Base-by-base conservation (phyloP, 2,888 invertebrate genomes). In the Gasteruption jaculator region DNA sequence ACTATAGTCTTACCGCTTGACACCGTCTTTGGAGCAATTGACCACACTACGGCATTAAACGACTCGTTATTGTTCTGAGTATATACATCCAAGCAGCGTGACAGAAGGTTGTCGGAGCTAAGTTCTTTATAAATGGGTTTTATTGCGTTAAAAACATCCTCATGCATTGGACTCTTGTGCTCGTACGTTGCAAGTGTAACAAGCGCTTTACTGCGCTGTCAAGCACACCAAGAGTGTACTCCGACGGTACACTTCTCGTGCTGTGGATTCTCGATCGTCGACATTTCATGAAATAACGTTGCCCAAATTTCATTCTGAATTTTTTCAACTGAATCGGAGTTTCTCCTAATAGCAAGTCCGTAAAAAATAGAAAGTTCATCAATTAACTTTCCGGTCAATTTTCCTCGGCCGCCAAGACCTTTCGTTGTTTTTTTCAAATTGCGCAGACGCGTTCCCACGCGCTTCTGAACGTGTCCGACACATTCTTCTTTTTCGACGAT, bases 51-150 rank as follows among this genome's bases (percentile, higher is more conserved):
- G 12, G 14, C 20, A 20, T 45, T 41, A 8, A 26, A 21, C 18
- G 33, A 38, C 24, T 36, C 41, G 21, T 37, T 41, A 10, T 22
- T 31, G 21, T 37, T 45, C 27, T 41, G 37, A 4, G 45, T 32
- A 36, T 27, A 45, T 18, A 32, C 45, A 10, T 37, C 45, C 19
- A 32, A 26, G 16, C 41, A 45, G 22, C 41, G 37, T 8, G 32
- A 8, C 11, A 45, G 27, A 30, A 45, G 25, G 18, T 41, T 21
- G 15, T 41, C 30, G 5, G 21, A 25, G 12, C 32, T 45, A n/a
- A 45, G 38, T 8, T 40, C 21, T 41, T 45, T 29, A 25, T 45
- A 45, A 2, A 41, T 11, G 2, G 31, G 40, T 21, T 27, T 24
- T 24, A 44, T 27, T 19, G 35, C 44, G 6, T 44, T 29, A 8